Evolutionary conservation across 2,797 vertebrate species (phyloP).

Genomic region (Lacerta bilineata): DNA sequence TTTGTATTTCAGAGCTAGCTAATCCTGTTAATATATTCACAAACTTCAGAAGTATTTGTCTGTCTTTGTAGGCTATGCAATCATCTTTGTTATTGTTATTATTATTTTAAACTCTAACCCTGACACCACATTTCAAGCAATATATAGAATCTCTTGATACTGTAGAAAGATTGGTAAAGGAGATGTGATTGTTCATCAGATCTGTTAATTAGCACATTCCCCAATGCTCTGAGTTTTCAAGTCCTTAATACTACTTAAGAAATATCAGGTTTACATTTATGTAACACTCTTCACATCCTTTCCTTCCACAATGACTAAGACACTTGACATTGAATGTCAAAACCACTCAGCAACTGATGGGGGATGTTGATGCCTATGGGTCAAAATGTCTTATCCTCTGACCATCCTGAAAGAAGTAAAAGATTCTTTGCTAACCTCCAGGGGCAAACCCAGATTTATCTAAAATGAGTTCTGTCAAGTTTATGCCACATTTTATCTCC

Average conservation of each 20-base stretch:
- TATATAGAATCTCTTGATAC: not conserved
- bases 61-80: not conserved
- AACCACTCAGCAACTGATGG: not conserved
- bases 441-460: not conserved
- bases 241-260: slow-evolving; percentile 14
- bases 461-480: not conserved
- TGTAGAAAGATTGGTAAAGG: slow-evolving; percentile 1
- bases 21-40: not conserved
- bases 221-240: slow-evolving; percentile 21
- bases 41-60: not conserved
- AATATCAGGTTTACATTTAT: slow-evolving; percentile 5
- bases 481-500: not conserved
- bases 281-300: not conserved
- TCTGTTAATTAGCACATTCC: slow-evolving; percentile 25
- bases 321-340: not conserved
- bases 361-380: not conserved
- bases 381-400: not conserved
- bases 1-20: not conserved
- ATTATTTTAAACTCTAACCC: not conserved
- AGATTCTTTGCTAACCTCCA: not conserved
- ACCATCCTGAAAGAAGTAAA: not conserved
- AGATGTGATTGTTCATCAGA: slow-evolving; percentile 41
- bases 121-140: slow-evolving; percentile 2
- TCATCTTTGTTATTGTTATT: not conserved
- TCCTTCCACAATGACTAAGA: not conserved